These are phyloP conservation scores for Gallinago paraguaiae DNA, from an alignment of 2,113 vertebrate species.

Conservation along the genomic window DNA sequence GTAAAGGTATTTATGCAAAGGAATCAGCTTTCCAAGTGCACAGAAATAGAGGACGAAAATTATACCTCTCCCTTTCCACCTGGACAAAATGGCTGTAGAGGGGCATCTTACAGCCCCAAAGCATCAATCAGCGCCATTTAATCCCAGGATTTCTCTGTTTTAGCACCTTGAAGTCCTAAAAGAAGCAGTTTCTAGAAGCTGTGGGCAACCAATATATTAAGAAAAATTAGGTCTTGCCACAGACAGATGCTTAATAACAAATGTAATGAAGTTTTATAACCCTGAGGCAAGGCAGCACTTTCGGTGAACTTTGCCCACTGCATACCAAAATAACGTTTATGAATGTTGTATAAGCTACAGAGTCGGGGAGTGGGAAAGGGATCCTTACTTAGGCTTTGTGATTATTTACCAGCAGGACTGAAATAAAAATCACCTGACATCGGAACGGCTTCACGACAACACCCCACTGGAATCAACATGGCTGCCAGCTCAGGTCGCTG, in stretches of 20 bases:
- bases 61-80: neutral
- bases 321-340: conserved; percentile 1
- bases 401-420: neutral
- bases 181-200: neutral
- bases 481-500: neutral
- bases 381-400: neutral
- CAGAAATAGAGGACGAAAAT: neutral
- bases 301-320: neutral
- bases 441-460: neutral
- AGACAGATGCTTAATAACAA: conserved; percentile 13
- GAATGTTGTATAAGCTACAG: neutral
- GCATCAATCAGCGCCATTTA: neutral
- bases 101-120: neutral
- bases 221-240: conserved; percentile 19
- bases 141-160: neutral
- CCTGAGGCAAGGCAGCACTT: neutral
- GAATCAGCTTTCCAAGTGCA: neutral
- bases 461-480: neutral
- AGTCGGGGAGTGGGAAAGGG: neutral
- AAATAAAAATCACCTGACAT: neutral
- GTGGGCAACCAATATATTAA: neutral
- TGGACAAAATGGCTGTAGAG: neutral
- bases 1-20: neutral
- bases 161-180: neutral
- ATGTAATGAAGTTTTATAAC: neutral